A percentile compares a stretch with the other conserved stretches of the same genome.
Conservation (phyloP, 2,888 invertebrate species). For the Drosophila subsilvestris region DNA sequence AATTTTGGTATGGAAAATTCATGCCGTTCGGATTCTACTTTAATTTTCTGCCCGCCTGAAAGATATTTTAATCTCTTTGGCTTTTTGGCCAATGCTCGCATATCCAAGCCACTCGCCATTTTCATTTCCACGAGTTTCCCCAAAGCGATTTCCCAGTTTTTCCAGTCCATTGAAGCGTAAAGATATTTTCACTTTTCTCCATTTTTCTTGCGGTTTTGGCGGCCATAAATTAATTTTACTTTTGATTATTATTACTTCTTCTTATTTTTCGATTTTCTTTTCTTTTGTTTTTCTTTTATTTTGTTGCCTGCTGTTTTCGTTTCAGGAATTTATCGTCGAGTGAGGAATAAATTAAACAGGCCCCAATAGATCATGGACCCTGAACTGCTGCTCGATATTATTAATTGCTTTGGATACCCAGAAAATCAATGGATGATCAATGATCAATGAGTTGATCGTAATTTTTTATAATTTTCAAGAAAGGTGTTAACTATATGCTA, state of each 20-base stretch:
- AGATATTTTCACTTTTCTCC: constrained; percentile 49
- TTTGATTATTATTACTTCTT: constrained; percentile 76
- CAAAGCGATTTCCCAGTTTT: constrained; percentile 27
- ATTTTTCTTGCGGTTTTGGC: constrained; percentile 58
- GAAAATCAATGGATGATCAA: constrained; percentile 5
- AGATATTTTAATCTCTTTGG: constrained; percentile 79
- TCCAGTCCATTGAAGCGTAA: constrained; percentile 19
- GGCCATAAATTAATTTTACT: constrained; percentile 77
- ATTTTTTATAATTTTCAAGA: neutral
- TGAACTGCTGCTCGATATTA: constrained; percentile 33
- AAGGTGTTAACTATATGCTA: neutral
- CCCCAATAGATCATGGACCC: constrained; percentile 42
- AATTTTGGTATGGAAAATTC: constrained; percentile 34
- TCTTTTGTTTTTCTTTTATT: neutral
- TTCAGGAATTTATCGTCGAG: constrained; percentile 60
- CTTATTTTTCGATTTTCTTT: constrained; percentile 44
- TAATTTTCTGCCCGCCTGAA: constrained; percentile 54
- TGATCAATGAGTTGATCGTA: neutral
- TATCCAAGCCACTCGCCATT: constrained; percentile 67
- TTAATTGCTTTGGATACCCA: constrained; percentile 37
- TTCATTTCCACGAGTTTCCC: constrained; percentile 63
- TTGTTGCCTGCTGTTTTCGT: constrained; percentile 54
- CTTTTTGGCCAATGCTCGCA: constrained; percentile 37
- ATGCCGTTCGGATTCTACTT: constrained; percentile 20
- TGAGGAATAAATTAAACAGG: constrained; percentile 76